phyloP scores from a whole-genome alignment of 2,113 vertebrate species.

The Cyanoramphus novaezelandiae region DNA sequence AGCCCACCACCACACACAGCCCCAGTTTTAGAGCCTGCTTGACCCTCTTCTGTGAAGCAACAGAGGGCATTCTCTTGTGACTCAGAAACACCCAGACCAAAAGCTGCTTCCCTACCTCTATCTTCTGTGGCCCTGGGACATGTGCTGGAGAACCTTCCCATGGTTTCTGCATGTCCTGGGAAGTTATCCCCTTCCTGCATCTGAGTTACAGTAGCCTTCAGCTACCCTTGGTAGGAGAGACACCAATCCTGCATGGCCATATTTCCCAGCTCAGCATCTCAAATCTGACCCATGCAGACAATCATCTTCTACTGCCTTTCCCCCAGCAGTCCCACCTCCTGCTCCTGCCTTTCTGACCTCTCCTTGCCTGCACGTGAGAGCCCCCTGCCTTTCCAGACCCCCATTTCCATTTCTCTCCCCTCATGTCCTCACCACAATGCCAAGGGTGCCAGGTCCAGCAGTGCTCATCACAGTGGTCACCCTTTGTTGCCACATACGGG shows the following conservation, averaged over 20 bases:
- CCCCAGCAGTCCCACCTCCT: background rate
- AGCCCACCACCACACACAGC: background rate
- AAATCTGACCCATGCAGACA: background rate
- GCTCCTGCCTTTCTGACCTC: background rate
- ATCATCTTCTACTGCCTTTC: background rate
- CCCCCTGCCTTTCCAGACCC: background rate
- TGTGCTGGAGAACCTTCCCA: background rate
- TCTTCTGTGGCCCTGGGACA: fast-evolving
- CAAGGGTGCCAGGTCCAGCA: background rate
- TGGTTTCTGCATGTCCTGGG: background rate
- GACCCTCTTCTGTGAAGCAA: background rate
- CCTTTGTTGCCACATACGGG: background rate
- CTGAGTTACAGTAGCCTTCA: background rate
- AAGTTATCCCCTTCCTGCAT: background rate
- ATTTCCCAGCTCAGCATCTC: background rate
- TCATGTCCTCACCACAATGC: background rate
- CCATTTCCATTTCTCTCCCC: background rate
- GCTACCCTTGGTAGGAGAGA: background rate
- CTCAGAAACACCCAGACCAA: background rate
- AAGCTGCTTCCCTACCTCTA: background rate
- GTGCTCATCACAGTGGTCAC: fast-evolving
- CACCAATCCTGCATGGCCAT: background rate
- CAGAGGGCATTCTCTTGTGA: background rate
- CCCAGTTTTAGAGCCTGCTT: background rate
- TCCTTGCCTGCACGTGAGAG: background rate